Evolutionary conservation across 2,888 invertebrate genomes (phyloP).

Genomic region (Bombylius major): DNA sequence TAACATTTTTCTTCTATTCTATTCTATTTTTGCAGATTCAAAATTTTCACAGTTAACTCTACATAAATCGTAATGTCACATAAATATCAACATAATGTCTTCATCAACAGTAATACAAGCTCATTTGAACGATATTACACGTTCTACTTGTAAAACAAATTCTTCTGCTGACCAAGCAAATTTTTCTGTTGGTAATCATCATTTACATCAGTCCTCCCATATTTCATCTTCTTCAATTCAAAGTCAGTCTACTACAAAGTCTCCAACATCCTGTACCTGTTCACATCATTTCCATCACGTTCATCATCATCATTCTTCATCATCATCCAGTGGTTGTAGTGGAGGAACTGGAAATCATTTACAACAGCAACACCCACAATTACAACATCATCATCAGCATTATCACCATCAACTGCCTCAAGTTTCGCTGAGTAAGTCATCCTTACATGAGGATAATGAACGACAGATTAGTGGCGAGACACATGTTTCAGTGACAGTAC

Average conservation of each 20-base stretch:
- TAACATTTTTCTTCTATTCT: too few relatives aligned
- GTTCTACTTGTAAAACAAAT: not conserved
- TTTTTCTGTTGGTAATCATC: slow-evolving; percentile 2
- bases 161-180: not conserved
- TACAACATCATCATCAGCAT: not conserved
- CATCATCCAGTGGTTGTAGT: slow-evolving; percentile 17
- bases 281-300: slow-evolving; percentile 35
- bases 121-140: slow-evolving; percentile 5
- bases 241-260: not conserved
- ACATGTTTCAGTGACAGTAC: slow-evolving; percentile 20
- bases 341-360: not conserved
- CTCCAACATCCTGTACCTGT: slow-evolving; percentile 12
- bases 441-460: slow-evolving; percentile 14
- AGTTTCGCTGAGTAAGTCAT: slow-evolving; percentile 2
- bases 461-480: slow-evolving; percentile 20
- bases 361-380: slow-evolving; percentile 12
- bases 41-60: too few relatives aligned
- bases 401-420: not conserved
- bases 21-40: too few relatives aligned
- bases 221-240: slow-evolving; percentile 1
- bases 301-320: slow-evolving; percentile 28
- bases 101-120: not conserved
- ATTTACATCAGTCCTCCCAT: slow-evolving; percentile 1
- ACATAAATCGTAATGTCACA: too few relatives aligned
- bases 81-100: too few relatives aligned